Base-by-base conservation (phyloP, 2,113 vertebrate species). In the Gambusia holbrooki region DNA sequence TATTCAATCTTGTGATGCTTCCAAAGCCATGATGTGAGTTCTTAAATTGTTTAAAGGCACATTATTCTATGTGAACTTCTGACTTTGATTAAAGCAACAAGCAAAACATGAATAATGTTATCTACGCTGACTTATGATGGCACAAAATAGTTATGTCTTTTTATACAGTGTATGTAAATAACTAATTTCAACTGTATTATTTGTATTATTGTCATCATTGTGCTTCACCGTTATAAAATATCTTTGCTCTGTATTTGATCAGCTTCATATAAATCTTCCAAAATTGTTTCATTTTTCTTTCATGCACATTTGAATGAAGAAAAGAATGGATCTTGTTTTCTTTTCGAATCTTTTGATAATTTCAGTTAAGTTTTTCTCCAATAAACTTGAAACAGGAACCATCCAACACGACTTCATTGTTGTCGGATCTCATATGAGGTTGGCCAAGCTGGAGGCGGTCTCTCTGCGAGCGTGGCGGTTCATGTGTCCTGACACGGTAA, bases 401-500 rank as follows among this genome's bases (percentile, higher is more conserved):
- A 69, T 60, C 69, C 51, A 17, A 71, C 14, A 60, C 40, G 51
- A 48, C 37, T 60, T 28, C 30, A 10, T 2, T 64, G 60, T 29
- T 42, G 8, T 66, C 51, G 64, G 4, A 17, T 62, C 51, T 96
- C 93, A 98, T 88, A 99, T 96, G 51, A 99, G 96, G 89, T 95
- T 98, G 76, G 97, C 96, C 84, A 97, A 93, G 87, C 97, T 99
- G 80, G 97, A 98, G 17, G 96, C 96, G 28, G 97, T 96, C 90
- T 97, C 96, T 2, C 95, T 84, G 82, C 94, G 89, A 76, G 87
- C 93, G 0, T 92, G 92, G 45, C 63, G 92, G 17, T 95, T 71
- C 5, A 97, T 92, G 73, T 81, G 96, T 83, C 96, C 96, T 0
- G 98, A 98, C 89, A 99, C 94, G 33, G 96, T 97, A 92, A 98